A percentile compares a stretch with the other conserved stretches of the same genome.
Evolutionary conservation across 2,113 vertebrate genomes (phyloP).

Genomic region (Rana temporaria): DNA sequence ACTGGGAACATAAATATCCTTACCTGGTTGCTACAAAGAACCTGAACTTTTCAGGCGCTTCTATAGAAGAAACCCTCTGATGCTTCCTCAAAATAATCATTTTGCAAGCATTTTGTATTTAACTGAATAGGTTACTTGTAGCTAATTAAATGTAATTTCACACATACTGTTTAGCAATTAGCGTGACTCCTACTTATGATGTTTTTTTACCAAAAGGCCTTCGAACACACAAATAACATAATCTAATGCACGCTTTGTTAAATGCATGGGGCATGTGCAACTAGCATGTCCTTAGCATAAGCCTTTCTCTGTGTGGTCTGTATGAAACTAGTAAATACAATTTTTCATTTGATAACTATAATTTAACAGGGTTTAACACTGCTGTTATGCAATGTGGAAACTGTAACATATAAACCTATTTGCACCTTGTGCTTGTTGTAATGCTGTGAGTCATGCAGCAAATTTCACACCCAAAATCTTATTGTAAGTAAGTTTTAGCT

Average conservation of each 20-base stretch:
- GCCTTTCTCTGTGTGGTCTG: background rate
- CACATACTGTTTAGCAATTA: slow-evolving; percentile 43
- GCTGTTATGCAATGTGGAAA: slow-evolving; percentile 58
- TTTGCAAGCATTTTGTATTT: slow-evolving; percentile 14
- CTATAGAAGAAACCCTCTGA: too few relatives aligned
- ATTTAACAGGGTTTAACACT: slow-evolving; percentile 59
- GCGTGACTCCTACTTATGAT: slow-evolving; percentile 17
- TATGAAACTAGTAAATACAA: slow-evolving; percentile 26
- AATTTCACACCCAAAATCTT: slow-evolving; percentile 5
- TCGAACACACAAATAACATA: too few relatives aligned
- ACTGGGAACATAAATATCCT: too few relatives aligned
- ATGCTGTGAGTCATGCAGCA: slow-evolving; percentile 14
- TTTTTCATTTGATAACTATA: slow-evolving; percentile 15
- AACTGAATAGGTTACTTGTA: slow-evolving; percentile 16
- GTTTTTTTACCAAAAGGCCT: too few relatives aligned
- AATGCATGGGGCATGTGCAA: background rate
- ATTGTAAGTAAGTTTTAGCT: background rate
- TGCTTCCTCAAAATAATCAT: background rate
- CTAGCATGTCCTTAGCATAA: background rate
- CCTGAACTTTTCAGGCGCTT: too few relatives aligned
- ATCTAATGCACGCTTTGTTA: too few relatives aligned
- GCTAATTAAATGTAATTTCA: slow-evolving; percentile 42
- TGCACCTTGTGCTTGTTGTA: background rate
- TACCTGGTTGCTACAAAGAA: too few relatives aligned
- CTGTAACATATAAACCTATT: background rate